Conservation (phyloP, 2,797 vertebrate genomes). For the Hozukius guyotensis region DNA sequence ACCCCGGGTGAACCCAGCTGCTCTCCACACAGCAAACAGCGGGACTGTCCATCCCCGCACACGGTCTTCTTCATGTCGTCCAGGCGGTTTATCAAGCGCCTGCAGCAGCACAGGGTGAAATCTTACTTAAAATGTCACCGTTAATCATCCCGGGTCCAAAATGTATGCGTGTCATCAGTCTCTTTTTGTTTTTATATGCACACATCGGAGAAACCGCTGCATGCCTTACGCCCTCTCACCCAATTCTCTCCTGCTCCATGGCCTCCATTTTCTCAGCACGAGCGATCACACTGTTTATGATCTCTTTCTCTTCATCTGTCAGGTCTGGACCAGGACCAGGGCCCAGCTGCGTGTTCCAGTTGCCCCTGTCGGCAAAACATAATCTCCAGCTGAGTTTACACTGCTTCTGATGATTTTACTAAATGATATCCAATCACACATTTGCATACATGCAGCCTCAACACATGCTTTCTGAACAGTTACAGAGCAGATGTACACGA, state of each 20-base stretch:
- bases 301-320: constrained; percentile 97
- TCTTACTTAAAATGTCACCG: constrained; percentile 28
- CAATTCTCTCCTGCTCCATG: constrained; percentile 97
- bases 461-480: not conserved
- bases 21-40: constrained; percentile 95
- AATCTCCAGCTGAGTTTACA: constrained; percentile 30
- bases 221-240: constrained; percentile 80
- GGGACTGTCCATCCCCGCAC: constrained; percentile 92
- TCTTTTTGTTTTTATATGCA: not conserved
- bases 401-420: not conserved
- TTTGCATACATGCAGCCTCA: not conserved
- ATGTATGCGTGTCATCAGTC: not conserved
- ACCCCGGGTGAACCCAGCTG: constrained; percentile 90
- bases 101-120: constrained; percentile 64
- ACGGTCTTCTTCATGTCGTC: constrained; percentile 95
- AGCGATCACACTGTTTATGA: constrained; percentile 94
- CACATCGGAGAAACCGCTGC: not conserved
- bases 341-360: constrained; percentile 76
- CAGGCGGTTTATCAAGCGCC: constrained; percentile 93
- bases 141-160: constrained; percentile 26
- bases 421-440: constrained; percentile 8
- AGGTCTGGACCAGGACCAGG: constrained; percentile 84
- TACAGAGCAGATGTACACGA: not conserved
- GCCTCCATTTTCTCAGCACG: constrained; percentile 97
- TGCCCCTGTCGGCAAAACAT: constrained; percentile 70